Conservation (phyloP, 2,888 invertebrate genomes). For the Keiferia lycopersicella region DNA sequence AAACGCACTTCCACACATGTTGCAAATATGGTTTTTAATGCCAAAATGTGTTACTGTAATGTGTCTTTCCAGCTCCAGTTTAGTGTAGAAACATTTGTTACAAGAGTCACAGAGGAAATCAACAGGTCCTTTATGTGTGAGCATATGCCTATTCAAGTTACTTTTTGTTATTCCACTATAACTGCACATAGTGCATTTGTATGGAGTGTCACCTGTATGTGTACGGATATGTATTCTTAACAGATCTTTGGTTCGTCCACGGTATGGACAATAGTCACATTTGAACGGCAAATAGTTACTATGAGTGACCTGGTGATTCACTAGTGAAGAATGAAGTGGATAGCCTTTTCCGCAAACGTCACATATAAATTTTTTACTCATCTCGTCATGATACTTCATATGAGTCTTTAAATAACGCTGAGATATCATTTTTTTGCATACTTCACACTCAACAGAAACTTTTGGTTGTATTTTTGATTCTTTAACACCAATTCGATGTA, state of each 20-base stretch:
- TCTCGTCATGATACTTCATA: neutral
- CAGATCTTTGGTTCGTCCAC: slow-evolving; percentile 44
- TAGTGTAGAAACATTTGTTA: slow-evolving; percentile 37
- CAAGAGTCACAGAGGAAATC: slow-evolving; percentile 40
- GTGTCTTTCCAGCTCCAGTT: slow-evolving; percentile 42
- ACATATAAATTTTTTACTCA: slow-evolving; percentile 42
- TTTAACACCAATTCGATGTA: neutral
- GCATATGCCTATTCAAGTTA: slow-evolving; percentile 45
- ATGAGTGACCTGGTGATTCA: slow-evolving; percentile 46
- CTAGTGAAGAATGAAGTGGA: slow-evolving; percentile 40
- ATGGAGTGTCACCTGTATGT: slow-evolving; percentile 32
- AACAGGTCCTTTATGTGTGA: slow-evolving; percentile 36
- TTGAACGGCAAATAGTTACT: slow-evolving; percentile 45
- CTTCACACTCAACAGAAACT: slow-evolving; percentile 16
- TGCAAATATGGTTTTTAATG: slow-evolving; percentile 43
- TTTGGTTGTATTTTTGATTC: slow-evolving; percentile 2
- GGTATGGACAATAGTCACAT: slow-evolving; percentile 52
- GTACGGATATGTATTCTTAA: slow-evolving; percentile 44
- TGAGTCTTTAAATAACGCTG: neutral
- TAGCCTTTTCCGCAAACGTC: slow-evolving; percentile 50
- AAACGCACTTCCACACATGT: slow-evolving; percentile 47
- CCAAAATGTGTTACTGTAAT: slow-evolving; percentile 39
- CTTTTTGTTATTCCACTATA: slow-evolving; percentile 47
- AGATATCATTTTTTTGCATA: slow-evolving; percentile 19
- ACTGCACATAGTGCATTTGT: slow-evolving; percentile 31